Conservation (phyloP, 2,888 invertebrate genomes). For the Tricholauxania praeusta region DNA sequence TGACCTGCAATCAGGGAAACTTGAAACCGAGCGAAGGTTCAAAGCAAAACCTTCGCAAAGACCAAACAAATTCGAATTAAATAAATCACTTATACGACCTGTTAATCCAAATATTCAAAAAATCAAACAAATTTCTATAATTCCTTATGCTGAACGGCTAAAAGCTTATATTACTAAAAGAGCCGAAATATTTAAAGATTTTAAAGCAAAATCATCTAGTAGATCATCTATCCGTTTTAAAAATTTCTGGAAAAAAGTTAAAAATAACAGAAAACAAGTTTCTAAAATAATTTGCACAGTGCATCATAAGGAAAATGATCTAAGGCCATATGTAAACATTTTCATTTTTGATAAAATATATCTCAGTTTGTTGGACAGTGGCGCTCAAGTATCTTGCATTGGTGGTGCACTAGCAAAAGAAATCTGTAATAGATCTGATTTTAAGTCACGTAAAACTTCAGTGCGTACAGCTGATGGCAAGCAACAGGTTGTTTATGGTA, state of each 20-base stretch:
- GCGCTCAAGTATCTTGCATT: slow-evolving; percentile 34
- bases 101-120: background rate
- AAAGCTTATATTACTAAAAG: background rate
- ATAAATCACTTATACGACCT: background rate
- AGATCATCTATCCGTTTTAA: background rate
- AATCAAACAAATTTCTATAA: slow-evolving; percentile 1
- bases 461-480: slow-evolving; percentile 29
- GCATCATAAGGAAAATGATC: slow-evolving; percentile 4
- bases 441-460: slow-evolving; percentile 15
- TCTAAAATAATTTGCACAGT: slow-evolving; percentile 14
- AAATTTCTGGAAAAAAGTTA: slow-evolving; percentile 31
- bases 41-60: slow-evolving; percentile 6
- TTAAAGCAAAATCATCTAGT: background rate
- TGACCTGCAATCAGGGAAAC: slow-evolving; percentile 7
- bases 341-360: slow-evolving; percentile 7
- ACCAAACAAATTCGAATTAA: background rate
- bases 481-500: slow-evolving; percentile 30
- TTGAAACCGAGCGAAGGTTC: background rate
- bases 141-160: slow-evolving; percentile 21
- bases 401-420: slow-evolving; percentile 22
- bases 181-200: background rate
- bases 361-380: slow-evolving; percentile 31
- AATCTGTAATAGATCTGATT: background rate
- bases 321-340: slow-evolving; percentile 21
- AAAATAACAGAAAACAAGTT: slow-evolving; percentile 12